Conservation (phyloP, 2,113 vertebrate genomes). For the Poeciliopsis prolifica region DNA sequence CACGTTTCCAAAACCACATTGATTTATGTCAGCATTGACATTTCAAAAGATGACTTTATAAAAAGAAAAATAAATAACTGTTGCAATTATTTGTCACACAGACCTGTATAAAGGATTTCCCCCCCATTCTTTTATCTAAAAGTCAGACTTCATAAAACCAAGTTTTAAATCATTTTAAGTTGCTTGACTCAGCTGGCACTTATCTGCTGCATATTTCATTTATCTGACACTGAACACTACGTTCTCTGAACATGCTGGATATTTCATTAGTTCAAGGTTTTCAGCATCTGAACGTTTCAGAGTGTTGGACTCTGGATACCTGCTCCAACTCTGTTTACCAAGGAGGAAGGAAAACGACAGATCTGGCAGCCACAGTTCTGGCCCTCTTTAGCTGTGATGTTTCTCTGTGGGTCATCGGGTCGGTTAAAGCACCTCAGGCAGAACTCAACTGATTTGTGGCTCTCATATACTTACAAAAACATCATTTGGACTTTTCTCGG, state of each 20-base stretch:
- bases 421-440: constrained; percentile 26
- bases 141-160: background rate
- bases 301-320: constrained; percentile 24
- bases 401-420: constrained; percentile 19
- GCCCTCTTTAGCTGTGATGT: constrained; percentile 13
- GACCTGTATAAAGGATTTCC: background rate
- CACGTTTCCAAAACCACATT: no score
- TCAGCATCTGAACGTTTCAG: background rate
- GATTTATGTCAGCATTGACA: no score
- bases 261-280: background rate
- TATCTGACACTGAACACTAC: background rate
- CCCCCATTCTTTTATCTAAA: background rate
- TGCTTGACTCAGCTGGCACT: background rate
- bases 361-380: background rate
- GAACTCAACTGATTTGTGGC: background rate
- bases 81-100: background rate
- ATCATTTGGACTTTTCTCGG: background rate
- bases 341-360: background rate
- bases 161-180: background rate
- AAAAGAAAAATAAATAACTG: no score
- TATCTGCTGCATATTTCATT: background rate
- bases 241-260: background rate
- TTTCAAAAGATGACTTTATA: no score
- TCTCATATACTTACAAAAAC: background rate
- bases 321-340: constrained; percentile 10